phyloP scores from a whole-genome alignment of 2,888 invertebrate genomes.

The Tipula confusa region DNA sequence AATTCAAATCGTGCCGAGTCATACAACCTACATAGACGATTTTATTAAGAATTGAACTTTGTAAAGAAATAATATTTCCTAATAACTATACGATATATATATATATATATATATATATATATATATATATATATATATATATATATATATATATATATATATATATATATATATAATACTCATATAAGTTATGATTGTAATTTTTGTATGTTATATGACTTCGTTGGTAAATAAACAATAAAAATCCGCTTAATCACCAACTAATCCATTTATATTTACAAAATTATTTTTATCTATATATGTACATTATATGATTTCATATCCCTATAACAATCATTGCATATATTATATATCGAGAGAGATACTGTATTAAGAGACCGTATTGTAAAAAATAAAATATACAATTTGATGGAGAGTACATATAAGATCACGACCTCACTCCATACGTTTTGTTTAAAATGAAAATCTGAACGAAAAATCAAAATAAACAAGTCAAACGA shows the following conservation, averaged over 20 bases:
- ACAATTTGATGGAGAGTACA: background rate
- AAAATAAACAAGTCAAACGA: background rate
- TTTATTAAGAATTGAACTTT: background rate
- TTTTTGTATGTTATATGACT: background rate
- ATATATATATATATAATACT: no score
- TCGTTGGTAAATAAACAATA: background rate
- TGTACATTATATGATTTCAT: background rate
- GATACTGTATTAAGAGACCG: no score
- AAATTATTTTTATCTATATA: background rate
- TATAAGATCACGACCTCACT: slow-evolving; percentile 7
- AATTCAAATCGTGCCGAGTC: background rate
- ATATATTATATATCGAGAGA: background rate
- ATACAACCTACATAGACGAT: background rate
- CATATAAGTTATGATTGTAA: background rate
- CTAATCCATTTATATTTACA: background rate
- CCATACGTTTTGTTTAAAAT: background rate
- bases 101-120: no score
- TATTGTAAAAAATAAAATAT: background rate
- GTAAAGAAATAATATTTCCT: background rate
- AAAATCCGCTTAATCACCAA: background rate
- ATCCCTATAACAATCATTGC: background rate
- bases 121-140: no score
- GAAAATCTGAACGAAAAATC: background rate
- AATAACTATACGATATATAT: no score
- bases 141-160: no score